These are phyloP conservation scores for Dreissena rostriformis DNA, from an alignment of 1,140 invertebrate genomes.

Conservation along the genomic window DNA sequence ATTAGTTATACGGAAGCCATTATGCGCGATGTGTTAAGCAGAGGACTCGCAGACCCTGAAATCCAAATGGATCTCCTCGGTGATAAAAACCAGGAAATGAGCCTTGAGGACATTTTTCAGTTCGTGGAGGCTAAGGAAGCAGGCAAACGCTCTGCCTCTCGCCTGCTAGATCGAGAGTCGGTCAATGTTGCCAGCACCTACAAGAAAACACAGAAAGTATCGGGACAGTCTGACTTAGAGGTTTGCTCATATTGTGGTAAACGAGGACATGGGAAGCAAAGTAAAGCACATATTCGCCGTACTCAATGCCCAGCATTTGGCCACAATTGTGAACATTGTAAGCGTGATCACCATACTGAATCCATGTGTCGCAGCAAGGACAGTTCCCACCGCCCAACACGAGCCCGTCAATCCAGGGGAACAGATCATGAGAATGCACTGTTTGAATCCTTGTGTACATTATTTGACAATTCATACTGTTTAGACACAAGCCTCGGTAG, in stretches of 20 bases:
- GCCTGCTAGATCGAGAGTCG: too few relatives aligned
- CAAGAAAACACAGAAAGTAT: too few relatives aligned
- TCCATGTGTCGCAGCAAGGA: constrained; percentile 23
- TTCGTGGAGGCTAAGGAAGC: too few relatives aligned
- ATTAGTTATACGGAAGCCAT: constrained; percentile 56
- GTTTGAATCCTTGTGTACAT: constrained; percentile 15
- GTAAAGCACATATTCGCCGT: neutral
- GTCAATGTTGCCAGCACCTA: too few relatives aligned
- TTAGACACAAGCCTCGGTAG: too few relatives aligned
- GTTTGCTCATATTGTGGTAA: too few relatives aligned
- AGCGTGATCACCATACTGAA: constrained; percentile 5
- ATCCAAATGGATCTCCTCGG: constrained; percentile 55
- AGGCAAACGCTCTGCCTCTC: too few relatives aligned
- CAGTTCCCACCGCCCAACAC: neutral
- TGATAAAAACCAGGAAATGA: constrained; percentile 49
- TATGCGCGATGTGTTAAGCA: constrained; percentile 31
- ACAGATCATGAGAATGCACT: constrained; percentile 4
- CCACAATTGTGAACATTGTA: constrained; percentile 22
- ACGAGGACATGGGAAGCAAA: too few relatives aligned
- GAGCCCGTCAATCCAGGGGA: neutral
- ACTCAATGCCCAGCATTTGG: constrained; percentile 28
- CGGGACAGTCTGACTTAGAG: too few relatives aligned
- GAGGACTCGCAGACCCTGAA: constrained; percentile 23
- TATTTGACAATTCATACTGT: too few relatives aligned
- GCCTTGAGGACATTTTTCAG: too few relatives aligned